A percentile compares a stretch with the other conserved stretches of the same genome.
phyloP scores from a whole-genome alignment of 92 coral and sea anemone species.

The Diadumene lineata region DNA sequence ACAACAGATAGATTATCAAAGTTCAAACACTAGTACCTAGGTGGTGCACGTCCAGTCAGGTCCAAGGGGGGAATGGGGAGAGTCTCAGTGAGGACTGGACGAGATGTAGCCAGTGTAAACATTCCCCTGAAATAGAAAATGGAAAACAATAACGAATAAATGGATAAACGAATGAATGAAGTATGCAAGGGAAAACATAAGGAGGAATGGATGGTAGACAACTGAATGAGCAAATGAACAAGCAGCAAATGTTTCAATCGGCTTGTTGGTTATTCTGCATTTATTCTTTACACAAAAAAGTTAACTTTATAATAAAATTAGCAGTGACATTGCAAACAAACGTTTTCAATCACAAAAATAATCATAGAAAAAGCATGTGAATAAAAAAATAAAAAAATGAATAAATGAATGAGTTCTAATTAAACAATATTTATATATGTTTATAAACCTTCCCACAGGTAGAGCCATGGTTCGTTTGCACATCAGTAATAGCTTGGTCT shows the following conservation, averaged over 20 bases:
- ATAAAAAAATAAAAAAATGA: not conserved
- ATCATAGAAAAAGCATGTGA: not conserved
- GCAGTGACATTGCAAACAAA: too few relatives aligned
- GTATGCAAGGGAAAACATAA: not conserved
- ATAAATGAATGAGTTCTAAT: not conserved
- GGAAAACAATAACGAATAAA: not conserved
- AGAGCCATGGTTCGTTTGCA: conserved; percentile 94
- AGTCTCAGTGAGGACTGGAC: conserved; percentile 91
- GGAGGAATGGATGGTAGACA: not conserved
- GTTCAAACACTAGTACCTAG: conserved; percentile 74
- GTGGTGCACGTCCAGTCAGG: conserved; percentile 88
- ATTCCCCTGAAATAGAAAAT: conserved; percentile 68
- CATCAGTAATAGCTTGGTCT: conserved; percentile 73
- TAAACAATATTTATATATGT: too few relatives aligned
- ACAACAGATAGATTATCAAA: too few relatives aligned
- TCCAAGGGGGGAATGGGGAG: conserved; percentile 90
- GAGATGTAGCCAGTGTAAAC: conserved; percentile 94
- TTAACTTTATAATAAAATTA: too few relatives aligned
- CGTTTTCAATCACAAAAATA: too few relatives aligned
- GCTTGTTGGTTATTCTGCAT: too few relatives aligned
- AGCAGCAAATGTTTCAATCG: too few relatives aligned
- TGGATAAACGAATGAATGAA: not conserved
- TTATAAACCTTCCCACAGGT: conserved; percentile 87
- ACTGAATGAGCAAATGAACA: not conserved
- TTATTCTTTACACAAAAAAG: too few relatives aligned